phyloP scores from a whole-genome alignment of 2,113 vertebrate genomes.

The Oenanthe oenanthe region DNA sequence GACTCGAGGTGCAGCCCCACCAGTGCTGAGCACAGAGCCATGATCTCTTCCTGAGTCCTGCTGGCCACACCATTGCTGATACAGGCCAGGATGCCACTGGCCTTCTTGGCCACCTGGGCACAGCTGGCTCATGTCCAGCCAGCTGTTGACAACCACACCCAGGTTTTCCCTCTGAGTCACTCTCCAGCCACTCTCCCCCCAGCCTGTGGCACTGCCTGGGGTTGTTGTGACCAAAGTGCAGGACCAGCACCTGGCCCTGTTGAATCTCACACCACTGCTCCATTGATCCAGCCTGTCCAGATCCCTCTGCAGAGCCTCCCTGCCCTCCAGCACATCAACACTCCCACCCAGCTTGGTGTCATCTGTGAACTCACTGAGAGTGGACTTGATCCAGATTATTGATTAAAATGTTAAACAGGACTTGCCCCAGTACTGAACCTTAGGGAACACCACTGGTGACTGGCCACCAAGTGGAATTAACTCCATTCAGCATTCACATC shows the following conservation, averaged over 20 bases:
- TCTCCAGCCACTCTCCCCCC: not conserved
- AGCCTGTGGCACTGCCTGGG: not conserved
- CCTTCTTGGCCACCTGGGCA: not conserved
- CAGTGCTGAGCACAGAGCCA: not conserved
- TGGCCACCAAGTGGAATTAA: not conserved
- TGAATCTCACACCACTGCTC: not conserved
- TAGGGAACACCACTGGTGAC: not conserved
- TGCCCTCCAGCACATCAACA: not conserved
- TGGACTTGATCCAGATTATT: not conserved
- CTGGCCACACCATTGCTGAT: not conserved
- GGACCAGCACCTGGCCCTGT: accelerated
- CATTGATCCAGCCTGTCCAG: not conserved
- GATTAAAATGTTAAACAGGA: not conserved
- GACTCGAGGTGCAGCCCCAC: not conserved
- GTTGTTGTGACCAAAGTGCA: not conserved
- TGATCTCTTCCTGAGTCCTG: not conserved
- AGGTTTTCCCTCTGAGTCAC: accelerated
- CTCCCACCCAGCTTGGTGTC: accelerated
- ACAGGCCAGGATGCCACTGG: not conserved
- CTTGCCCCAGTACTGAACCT: not conserved
- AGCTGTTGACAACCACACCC: accelerated
- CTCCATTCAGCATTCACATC: not conserved
- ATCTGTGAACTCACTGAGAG: not conserved
- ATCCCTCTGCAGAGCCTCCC: not conserved
- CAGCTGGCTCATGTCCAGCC: accelerated